Evolutionary conservation across 2,113 vertebrate genomes (phyloP), one percentile per base, ranked within the genome.

Genomic region (Peromyscus californicus): DNA sequence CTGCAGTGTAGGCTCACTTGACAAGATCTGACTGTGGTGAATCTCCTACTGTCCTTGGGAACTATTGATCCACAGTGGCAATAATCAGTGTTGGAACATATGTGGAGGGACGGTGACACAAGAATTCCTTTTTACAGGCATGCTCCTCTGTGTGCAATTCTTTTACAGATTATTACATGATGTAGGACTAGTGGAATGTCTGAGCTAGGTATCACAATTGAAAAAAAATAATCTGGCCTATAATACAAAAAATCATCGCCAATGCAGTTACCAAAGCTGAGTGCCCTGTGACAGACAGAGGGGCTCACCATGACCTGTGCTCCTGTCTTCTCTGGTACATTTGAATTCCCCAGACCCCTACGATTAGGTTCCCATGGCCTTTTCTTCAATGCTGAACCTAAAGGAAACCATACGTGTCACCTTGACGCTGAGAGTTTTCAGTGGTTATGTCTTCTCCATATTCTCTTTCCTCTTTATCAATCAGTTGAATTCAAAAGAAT

Each of bases 1-100:
- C 82, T 92, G 80, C 12, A 33, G 51, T 65, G 74, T 72, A 57
- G 61, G 42, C 72, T 95, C n/a, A 69, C n/a, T 91, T 75, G 90
- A 79, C 61, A 93, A 92, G 90, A 83, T 97, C 59, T 65, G 90
- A 95, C 75, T 95, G 88, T 70, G 54, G 36, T 61, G 42, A 92
- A 69, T 94, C 72, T 31, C 86, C 76, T 39, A 33, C 36, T 45
- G 24, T 89, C 42, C 15, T 57, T 87, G 48, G 93, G 54, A 95
- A 96, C 96, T 89, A 89, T 15, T 79, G 92, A 94, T 79, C 78
- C 48, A n/a, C 7, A 91, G 86, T 63, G 82, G n/a, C 8, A 39
- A 69, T n/a, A 75, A 57, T 94, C 82, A 96, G 89, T 15, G 45
- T 13, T 29, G 36, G 36, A 78, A 91, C 90, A 17, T 74, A 70